phyloP scores from a whole-genome alignment of 2,888 invertebrate species.

The Drosophila atripex region DNA sequence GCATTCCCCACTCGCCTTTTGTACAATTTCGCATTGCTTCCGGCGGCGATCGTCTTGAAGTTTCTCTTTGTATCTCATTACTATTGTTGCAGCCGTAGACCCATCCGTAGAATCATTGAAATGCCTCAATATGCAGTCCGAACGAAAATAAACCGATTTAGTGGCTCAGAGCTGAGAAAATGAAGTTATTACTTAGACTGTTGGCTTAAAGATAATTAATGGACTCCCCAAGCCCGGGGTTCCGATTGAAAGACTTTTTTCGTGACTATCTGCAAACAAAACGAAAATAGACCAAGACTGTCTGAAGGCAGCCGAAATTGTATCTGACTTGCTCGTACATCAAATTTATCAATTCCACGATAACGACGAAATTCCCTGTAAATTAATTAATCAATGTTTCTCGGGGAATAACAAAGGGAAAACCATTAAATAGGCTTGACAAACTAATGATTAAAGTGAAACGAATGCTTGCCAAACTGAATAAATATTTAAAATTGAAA shows the following conservation, averaged over 20 bases:
- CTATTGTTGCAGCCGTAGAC: slow-evolving; percentile 1
- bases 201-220: slow-evolving; percentile 31
- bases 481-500: too few species aligned
- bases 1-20: slow-evolving; percentile 50
- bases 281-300: slow-evolving; percentile 12
- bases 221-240: slow-evolving; percentile 17
- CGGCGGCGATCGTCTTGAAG: slow-evolving; percentile 37
- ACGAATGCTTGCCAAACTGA: neutral
- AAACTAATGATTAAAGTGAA: neutral
- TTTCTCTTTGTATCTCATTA: slow-evolving; percentile 3
- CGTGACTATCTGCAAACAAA: slow-evolving; percentile 17
- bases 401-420: slow-evolving; percentile 13
- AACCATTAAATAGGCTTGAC: slow-evolving; percentile 19
- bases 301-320: slow-evolving; percentile 12
- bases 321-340: slow-evolving; percentile 37
- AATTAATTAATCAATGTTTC: slow-evolving; percentile 39
- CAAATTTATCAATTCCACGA: slow-evolving; percentile 31
- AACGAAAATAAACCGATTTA: slow-evolving; percentile 13
- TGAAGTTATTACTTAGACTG: slow-evolving; percentile 22
- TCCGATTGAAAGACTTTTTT: slow-evolving; percentile 21
- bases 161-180: slow-evolving; percentile 22
- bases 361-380: slow-evolving; percentile 26
- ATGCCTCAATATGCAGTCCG: neutral
- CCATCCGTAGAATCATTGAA: slow-evolving; percentile 1
- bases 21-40: slow-evolving; percentile 49